phyloP scores from a whole-genome alignment of 2,888 invertebrate genomes.

The Spilarctia lutea region DNA sequence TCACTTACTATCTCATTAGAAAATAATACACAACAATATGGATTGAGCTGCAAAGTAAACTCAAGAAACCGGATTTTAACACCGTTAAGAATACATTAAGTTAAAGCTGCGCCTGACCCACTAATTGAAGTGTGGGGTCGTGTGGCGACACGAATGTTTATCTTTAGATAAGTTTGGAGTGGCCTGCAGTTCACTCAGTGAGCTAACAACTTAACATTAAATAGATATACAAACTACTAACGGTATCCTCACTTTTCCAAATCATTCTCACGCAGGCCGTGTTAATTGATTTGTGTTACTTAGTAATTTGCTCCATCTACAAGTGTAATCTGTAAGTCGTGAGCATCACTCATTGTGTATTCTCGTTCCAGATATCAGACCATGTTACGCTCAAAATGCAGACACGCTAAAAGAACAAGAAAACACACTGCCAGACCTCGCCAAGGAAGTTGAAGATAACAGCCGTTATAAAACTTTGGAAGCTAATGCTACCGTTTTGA shows the following conservation, averaged over 20 bases:
- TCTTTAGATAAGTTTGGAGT: slow-evolving; percentile 66
- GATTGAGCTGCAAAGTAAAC: slow-evolving; percentile 52
- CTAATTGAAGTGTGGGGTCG: slow-evolving; percentile 65
- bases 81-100: slow-evolving; percentile 78
- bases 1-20: slow-evolving; percentile 42
- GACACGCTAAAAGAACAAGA: slow-evolving; percentile 55
- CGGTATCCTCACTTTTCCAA: slow-evolving; percentile 52
- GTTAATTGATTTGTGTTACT: slow-evolving; percentile 50
- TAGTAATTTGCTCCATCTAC: slow-evolving; percentile 32
- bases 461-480: slow-evolving; percentile 82
- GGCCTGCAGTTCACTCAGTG: slow-evolving; percentile 56
- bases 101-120: slow-evolving; percentile 72
- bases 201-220: slow-evolving; percentile 53
- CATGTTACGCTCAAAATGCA: slow-evolving; percentile 58
- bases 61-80: slow-evolving; percentile 69
- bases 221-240: slow-evolving; percentile 57
- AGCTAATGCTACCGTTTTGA: slow-evolving; percentile 80
- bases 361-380: slow-evolving; percentile 60
- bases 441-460: slow-evolving; percentile 80
- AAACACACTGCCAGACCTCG: slow-evolving; percentile 67
- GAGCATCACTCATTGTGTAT: slow-evolving; percentile 20
- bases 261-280: slow-evolving; percentile 55
- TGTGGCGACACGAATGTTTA: slow-evolving; percentile 59
- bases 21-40: slow-evolving; percentile 46
- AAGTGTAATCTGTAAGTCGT: slow-evolving; percentile 18